Evolutionary conservation across 2,888 invertebrate genomes (phyloP).

Genomic region (Pomacea canaliculata): DNA sequence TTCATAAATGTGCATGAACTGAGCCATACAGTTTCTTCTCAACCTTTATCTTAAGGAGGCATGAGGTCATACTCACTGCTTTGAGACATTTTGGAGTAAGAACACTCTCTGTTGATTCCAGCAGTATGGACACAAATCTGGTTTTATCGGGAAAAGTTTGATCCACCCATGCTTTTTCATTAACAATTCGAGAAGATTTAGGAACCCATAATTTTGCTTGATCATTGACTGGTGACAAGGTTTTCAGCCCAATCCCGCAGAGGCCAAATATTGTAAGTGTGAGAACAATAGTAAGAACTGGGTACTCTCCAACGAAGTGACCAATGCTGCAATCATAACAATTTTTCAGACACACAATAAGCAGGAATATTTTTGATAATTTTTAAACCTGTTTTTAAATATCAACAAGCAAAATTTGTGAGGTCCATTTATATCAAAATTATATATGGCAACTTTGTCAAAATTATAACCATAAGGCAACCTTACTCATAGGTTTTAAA

Average conservation of each 20-base stretch:
- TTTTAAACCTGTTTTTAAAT: too few relatives aligned
- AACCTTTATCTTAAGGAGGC: too few relatives aligned
- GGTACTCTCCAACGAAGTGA: constrained; percentile 47
- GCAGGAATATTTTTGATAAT: too few relatives aligned
- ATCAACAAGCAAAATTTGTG: too few relatives aligned
- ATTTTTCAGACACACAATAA: too few relatives aligned
- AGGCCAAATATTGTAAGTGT: constrained; percentile 47
- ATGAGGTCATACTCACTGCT: constrained; percentile 41
- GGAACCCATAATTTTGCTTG: constrained; percentile 60
- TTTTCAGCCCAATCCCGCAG: constrained; percentile 54
- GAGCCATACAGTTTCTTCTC: too few relatives aligned
- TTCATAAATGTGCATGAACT: too few relatives aligned
- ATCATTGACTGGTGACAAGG: constrained; percentile 49
- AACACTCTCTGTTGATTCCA: constrained; percentile 38
- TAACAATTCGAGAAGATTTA: constrained; percentile 45
- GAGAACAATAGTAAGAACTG: constrained; percentile 45
- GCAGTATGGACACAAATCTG: constrained; percentile 46
- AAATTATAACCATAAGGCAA: too few relatives aligned
- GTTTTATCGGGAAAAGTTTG: constrained; percentile 49
- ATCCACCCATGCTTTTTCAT: constrained; percentile 53
- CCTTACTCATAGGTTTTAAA: too few relatives aligned
- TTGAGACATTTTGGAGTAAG: constrained; percentile 43
- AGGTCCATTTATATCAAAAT: too few relatives aligned
- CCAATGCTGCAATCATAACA: constrained; percentile 42
- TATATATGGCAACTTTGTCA: too few relatives aligned